Evolutionary conservation across 2,888 invertebrate species (phyloP).

Genomic region (Hypomecis punctinalis): DNA sequence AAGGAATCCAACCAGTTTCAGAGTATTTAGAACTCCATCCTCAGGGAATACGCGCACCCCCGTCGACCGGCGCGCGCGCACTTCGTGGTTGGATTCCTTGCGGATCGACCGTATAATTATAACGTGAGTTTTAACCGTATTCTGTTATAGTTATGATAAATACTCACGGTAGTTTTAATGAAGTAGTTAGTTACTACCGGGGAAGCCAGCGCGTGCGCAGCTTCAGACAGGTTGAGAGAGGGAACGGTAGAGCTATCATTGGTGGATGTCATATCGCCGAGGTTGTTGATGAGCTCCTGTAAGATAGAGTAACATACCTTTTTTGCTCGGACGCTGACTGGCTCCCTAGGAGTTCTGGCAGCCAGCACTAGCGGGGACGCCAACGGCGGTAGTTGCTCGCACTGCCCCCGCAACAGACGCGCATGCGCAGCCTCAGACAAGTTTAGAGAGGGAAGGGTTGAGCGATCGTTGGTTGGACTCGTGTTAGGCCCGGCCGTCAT

Average conservation of each 20-base stretch:
- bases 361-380: slow-evolving; percentile 76
- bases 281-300: neutral
- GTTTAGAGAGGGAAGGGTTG: slow-evolving; percentile 73
- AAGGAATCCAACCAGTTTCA: no score
- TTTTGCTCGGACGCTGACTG: slow-evolving; percentile 59
- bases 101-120: no score
- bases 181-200: no score
- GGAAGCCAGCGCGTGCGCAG: slow-evolving; percentile 70
- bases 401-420: slow-evolving; percentile 68
- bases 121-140: no score
- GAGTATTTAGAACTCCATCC: no score
- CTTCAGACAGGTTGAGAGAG: slow-evolving; percentile 72
- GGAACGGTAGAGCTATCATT: slow-evolving; percentile 74
- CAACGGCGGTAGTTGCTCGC: slow-evolving; percentile 75
- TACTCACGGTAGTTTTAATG: no score
- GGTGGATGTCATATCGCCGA: slow-evolving; percentile 62
- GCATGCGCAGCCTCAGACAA: slow-evolving; percentile 69
- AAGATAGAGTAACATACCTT: slow-evolving; percentile 55
- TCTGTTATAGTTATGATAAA: no score
- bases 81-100: no score
- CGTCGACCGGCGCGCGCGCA: no score
- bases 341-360: slow-evolving; percentile 66
- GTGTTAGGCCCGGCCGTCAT: slow-evolving; percentile 69
- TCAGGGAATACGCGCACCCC: no score
- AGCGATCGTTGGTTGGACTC: slow-evolving; percentile 71